Percentiles rank a stretch among this genome's conserved stretches.
Conservation (phyloP, 2,888 invertebrate genomes). For the Phrixothrix hirtus region DNA sequence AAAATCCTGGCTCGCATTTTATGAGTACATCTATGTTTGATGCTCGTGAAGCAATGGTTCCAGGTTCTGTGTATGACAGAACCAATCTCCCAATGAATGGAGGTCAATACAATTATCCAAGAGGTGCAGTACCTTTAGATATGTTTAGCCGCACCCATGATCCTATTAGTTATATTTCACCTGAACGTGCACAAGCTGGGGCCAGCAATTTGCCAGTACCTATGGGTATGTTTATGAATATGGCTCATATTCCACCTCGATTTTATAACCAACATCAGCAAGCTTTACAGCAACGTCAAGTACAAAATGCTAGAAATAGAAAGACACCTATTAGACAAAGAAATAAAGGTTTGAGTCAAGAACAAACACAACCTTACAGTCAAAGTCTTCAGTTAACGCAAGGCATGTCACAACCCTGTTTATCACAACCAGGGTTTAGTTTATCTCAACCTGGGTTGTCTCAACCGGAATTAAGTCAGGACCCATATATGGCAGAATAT, state of each 20-base stretch:
- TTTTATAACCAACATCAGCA: constrained; percentile 77
- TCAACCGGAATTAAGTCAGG: constrained; percentile 77
- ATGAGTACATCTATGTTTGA: constrained; percentile 98
- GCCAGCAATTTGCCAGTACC: constrained; percentile 87
- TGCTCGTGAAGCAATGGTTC: constrained; percentile 92
- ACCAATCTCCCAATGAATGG: constrained; percentile 55
- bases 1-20: constrained; percentile 95
- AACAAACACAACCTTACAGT: constrained; percentile 59
- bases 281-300: constrained; percentile 64
- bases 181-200: constrained; percentile 74
- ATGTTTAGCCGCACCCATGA: constrained; percentile 78
- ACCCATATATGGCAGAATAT: constrained; percentile 82
- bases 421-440: constrained; percentile 70
- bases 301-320: constrained; percentile 45
- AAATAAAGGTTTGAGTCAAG: constrained; percentile 47
- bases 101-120: constrained; percentile 47
- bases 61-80: constrained; percentile 91
- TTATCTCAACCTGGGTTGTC: constrained; percentile 70
- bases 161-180: constrained; percentile 90
- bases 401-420: constrained; percentile 70
- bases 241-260: constrained; percentile 75
- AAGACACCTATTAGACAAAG: constrained; percentile 32
- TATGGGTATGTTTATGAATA: constrained; percentile 92
- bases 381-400: constrained; percentile 77
- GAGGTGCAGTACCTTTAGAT: constrained; percentile 59